Evolutionary conservation across 2,797 vertebrate species (phyloP).

Genomic region (Ispidina picta): DNA sequence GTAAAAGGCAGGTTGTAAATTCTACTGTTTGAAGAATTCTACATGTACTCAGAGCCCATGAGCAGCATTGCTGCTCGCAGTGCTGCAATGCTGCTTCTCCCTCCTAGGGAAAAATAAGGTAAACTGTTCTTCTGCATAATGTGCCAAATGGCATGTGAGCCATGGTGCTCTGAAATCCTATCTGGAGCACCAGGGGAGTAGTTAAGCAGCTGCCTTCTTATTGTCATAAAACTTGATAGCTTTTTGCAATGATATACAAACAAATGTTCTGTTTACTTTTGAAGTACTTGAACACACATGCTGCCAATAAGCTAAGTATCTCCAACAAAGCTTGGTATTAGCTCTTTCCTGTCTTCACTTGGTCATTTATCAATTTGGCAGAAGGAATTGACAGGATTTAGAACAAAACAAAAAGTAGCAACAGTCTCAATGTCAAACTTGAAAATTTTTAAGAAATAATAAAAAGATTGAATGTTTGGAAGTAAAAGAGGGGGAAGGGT

Average conservation of each 20-base stretch:
- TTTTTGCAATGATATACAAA: slow-evolving; percentile 52
- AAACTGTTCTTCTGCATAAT: neutral
- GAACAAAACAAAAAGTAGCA: neutral
- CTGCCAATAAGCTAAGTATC: slow-evolving; percentile 55
- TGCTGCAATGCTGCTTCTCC: neutral
- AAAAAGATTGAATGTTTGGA: slow-evolving; percentile 11
- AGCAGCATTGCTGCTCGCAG: neutral
- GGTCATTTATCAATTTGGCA: slow-evolving; percentile 41
- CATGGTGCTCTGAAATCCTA: slow-evolving; percentile 24
- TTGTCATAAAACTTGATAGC: slow-evolving; percentile 50
- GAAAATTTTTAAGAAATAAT: neutral
- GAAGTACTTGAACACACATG: slow-evolving; percentile 5
- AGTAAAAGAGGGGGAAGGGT: neutral
- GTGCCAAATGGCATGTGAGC: slow-evolving; percentile 20
- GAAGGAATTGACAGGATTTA: slow-evolving; percentile 2
- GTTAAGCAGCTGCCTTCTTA: slow-evolving; percentile 48
- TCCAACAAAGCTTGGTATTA: slow-evolving; percentile 36
- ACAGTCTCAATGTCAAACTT: slow-evolving; percentile 44
- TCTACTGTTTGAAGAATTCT: neutral
- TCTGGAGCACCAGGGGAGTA: slow-evolving; percentile 35
- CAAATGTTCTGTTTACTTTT: slow-evolving; percentile 69
- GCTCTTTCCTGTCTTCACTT: slow-evolving; percentile 32
- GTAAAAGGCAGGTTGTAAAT: neutral
- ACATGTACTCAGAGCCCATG: neutral
- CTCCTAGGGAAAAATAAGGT: slow-evolving; percentile 10